Base-by-base conservation (phyloP, 2,888 invertebrate species). In the Mythimna vitellina region DNA sequence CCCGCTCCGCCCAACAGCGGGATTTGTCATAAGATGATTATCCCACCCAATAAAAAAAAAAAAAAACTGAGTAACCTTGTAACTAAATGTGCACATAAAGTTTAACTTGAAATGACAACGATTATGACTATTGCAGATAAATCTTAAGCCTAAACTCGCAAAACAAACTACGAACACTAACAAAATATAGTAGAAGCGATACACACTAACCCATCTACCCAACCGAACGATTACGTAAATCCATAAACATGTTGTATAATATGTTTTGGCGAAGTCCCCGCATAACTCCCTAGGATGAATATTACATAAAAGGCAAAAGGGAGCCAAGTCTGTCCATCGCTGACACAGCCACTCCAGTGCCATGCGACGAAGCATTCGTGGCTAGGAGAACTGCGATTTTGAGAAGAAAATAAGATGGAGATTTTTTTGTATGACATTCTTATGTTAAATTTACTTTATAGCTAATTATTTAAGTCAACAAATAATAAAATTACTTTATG, bases 231-330 rank as follows among this genome's bases (percentile, higher is more conserved):
- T 89, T 89, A 89, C 87, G 86, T 86, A 87, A 89, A 89, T 89
- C 87, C 88, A 90, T 90, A 90, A 92, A 93, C 88, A 90, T 92
- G 83, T 86, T 89, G 88, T 87, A 87, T 91, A 91, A 92, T 90
- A 92, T 92, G 90, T 92, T 92, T 93, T 93, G 92, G 92, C 92
- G 87, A 82, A 87, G 85, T 86, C 86, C 83, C 86, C 87, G 89
- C 90, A 91, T 92, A 92, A 89, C 90, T 92, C 84, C 81, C 74
- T 81, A 80, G 87, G 89, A 91, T 91, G 91, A 92, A 92, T 92
- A 92, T 92, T 92, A 91, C 91, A 93, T 92, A 92, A 93, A 92
- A 93, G 88, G 87, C 89, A 85, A 78, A 88, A 88, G 89, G 90
- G 87, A 91, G 92, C 91, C 90, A 92, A 92, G 88, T 91, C 87